Evolutionary conservation across 2,113 vertebrate genomes (phyloP).

Genomic region (Neoarius graeffei): DNA sequence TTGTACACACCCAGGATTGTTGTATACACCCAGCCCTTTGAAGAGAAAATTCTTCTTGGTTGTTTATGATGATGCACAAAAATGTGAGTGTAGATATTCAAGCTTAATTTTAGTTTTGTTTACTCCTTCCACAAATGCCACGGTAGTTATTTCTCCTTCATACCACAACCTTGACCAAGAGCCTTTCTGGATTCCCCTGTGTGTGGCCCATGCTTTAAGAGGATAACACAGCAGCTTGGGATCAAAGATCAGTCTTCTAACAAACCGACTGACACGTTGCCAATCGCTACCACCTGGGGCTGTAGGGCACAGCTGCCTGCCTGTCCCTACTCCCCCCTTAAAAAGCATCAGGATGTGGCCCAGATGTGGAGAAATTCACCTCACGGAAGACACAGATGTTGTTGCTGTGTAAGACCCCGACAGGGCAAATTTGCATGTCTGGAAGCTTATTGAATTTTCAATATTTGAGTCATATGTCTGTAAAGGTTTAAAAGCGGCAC

Average conservation of each 20-base stretch:
- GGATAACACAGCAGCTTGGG: constrained; percentile 64
- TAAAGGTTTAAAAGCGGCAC: neutral
- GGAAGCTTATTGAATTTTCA: constrained; percentile 66
- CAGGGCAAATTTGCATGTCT: constrained; percentile 58
- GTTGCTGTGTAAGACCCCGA: constrained; percentile 55
- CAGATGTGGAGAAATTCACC: constrained; percentile 68
- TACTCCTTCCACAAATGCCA: constrained; percentile 63
- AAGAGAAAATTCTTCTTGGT: constrained; percentile 3
- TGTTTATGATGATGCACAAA: constrained; percentile 22
- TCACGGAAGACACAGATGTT: constrained; percentile 75
- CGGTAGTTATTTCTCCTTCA: constrained; percentile 7
- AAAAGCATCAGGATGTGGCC: constrained; percentile 59
- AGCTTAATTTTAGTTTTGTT: neutral
- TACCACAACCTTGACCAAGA: constrained; percentile 63
- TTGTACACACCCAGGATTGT: constrained; percentile 20
- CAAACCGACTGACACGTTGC: constrained; percentile 70
- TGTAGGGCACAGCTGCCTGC: constrained; percentile 67
- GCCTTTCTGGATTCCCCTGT: constrained; percentile 62
- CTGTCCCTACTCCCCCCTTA: constrained; percentile 19
- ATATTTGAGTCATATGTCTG: constrained; percentile 51
- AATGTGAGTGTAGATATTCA: constrained; percentile 13
- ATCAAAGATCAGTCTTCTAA: constrained; percentile 72
- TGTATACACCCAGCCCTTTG: constrained; percentile 18
- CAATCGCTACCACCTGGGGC: constrained; percentile 73
- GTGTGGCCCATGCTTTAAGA: constrained; percentile 54